Percentiles rank a stretch among this genome's conserved stretches.
These are phyloP conservation scores for Furcula furcula DNA, from an alignment of 2,888 invertebrate species.

Conservation along the genomic window DNA sequence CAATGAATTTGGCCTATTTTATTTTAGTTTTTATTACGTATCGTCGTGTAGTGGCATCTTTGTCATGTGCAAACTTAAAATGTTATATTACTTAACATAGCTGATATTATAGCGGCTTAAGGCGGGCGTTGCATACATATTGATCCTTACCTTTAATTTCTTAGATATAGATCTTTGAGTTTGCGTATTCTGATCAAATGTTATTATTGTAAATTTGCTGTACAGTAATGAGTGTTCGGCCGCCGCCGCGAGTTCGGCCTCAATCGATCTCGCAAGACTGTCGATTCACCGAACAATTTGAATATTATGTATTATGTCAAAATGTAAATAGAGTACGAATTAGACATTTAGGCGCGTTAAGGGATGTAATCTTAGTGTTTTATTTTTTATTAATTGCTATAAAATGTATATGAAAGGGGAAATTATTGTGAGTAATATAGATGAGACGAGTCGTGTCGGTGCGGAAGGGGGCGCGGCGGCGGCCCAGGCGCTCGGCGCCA, in stretches of 20 bases:
- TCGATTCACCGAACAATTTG: conserved; percentile 72
- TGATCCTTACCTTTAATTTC: conserved; percentile 66
- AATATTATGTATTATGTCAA: conserved; percentile 68
- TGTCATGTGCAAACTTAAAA: conserved; percentile 67
- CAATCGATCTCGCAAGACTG: conserved; percentile 54
- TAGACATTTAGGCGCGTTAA: conserved; percentile 69
- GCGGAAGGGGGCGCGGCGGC: conserved; percentile 46
- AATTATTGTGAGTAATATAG: conserved; percentile 32
- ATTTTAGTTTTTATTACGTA: conserved; percentile 49
- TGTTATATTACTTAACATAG: conserved; percentile 72
- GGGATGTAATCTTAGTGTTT: conserved; percentile 71
- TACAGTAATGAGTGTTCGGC: conserved; percentile 59
- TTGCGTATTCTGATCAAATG: conserved; percentile 77
- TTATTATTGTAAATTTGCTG: conserved; percentile 78
- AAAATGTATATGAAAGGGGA: conserved; percentile 51
- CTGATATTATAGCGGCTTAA: conserved; percentile 75
- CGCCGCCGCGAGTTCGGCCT: conserved; percentile 52
- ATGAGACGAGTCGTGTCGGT: conserved; percentile 33
- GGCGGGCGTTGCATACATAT: conserved; percentile 71
- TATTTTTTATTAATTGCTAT: conserved; percentile 63
- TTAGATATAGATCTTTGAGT: conserved; percentile 75
- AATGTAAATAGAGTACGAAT: conserved; percentile 77
- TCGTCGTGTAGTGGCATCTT: conserved; percentile 54
- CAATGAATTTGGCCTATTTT: conserved; percentile 77
- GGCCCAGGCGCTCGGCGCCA: conserved; percentile 37